Evolutionary conservation across 2,113 vertebrate species (phyloP).

Genomic region (Toxostoma redivivum): DNA sequence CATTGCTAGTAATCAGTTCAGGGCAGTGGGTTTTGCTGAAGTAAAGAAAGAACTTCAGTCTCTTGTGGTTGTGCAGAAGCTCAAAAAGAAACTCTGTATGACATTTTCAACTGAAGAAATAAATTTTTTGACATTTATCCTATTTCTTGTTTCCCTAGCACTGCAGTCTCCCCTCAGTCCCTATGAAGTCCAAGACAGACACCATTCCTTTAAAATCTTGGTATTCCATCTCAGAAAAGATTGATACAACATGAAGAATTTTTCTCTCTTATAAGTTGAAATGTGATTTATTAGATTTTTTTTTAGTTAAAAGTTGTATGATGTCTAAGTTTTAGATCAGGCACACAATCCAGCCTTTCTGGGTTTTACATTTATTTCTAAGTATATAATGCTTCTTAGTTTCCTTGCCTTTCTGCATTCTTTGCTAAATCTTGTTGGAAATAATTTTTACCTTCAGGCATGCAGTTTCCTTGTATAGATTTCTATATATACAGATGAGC

Average conservation of each 20-base stretch:
- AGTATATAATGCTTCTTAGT: not conserved
- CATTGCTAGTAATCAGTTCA: not conserved
- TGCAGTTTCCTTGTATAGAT: not conserved
- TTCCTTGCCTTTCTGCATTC: not conserved
- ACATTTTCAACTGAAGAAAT: not conserved
- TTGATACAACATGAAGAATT: not conserved
- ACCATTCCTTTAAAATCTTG: not conserved
- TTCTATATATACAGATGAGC: not conserved
- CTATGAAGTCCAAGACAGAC: not conserved
- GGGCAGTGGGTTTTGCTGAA: not conserved
- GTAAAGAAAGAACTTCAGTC: not conserved
- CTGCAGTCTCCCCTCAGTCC: not conserved
- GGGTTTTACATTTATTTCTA: not conserved
- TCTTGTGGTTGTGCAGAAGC: not conserved
- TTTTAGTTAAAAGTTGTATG: not conserved
- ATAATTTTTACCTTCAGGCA: not conserved
- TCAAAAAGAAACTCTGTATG: not conserved
- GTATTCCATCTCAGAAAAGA: not conserved
- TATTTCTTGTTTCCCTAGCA: not conserved
- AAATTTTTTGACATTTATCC: not conserved
- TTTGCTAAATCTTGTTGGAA: not conserved
- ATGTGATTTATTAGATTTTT: not conserved
- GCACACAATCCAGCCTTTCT: not conserved
- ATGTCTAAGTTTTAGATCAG: not conserved
- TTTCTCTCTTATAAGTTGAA: not conserved